These are phyloP conservation scores for Gymnarchus niloticus DNA, from an alignment of 2,113 vertebrate species.

Conservation along the genomic window DNA sequence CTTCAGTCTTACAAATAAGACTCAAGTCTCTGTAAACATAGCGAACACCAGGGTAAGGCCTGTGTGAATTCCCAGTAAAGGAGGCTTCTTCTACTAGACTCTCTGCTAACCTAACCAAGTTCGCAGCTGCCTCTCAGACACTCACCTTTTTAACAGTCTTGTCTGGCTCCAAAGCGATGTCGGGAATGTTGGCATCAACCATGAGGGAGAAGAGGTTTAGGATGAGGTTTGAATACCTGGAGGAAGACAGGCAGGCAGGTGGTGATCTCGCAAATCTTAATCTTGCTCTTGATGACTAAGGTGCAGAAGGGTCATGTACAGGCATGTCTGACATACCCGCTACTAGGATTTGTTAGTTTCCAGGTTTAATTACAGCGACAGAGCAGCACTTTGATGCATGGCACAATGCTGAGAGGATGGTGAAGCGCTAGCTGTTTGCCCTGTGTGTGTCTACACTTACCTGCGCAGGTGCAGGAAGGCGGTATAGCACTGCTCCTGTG, in stretches of 20 bases:
- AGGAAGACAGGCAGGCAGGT: not conserved
- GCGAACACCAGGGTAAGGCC: not conserved
- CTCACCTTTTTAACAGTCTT: constrained; percentile 96
- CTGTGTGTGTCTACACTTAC: too few species aligned
- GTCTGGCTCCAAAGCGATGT: constrained; percentile 96
- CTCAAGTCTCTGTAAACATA: not conserved
- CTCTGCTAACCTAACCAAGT: not conserved
- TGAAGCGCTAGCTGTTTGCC: too few species aligned
- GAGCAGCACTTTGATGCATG: not conserved
- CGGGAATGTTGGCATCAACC: constrained; percentile 98
- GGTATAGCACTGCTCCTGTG: constrained; percentile 96
- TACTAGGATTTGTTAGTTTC: not conserved
- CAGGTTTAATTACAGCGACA: not conserved
- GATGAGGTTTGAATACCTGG: constrained; percentile 96
- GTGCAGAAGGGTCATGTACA: too few species aligned
- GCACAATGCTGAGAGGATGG: not conserved
- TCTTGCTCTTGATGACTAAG: too few species aligned
- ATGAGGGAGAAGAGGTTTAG: constrained; percentile 97
- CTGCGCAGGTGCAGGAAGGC: constrained; percentile 94
- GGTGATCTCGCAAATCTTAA: too few species aligned
- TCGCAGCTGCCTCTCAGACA: not conserved
- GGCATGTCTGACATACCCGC: not conserved
- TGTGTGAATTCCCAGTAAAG: not conserved
- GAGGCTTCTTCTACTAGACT: not conserved
- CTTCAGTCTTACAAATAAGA: not conserved